Evolutionary conservation across 2,888 invertebrate genomes (phyloP), one percentile per base, ranked within the genome.

Genomic region (Nemurella pictetii): DNA sequence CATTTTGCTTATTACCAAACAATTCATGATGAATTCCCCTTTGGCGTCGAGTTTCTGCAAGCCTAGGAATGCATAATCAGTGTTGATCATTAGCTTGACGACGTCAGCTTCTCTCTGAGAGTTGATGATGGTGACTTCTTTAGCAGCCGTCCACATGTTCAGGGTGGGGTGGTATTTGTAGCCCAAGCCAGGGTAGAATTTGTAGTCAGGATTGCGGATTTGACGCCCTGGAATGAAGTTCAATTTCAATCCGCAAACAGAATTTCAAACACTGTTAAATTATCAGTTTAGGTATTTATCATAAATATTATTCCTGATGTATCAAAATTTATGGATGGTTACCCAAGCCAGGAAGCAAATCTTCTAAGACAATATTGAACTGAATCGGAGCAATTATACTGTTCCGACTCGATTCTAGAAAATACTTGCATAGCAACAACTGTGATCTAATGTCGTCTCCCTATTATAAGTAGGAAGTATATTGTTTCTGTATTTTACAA

Each of bases 61-160:
- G 55, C 55, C 55, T 12, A 55, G 5, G 20, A 15, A 55, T 12
- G 55, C 55, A 12, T 20, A 55, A 55, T 55, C 55, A 20, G 55
- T 20, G 15, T 7, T 55, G 32, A 32, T 80, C 30, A 83, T 74
- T 26, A 12, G 25, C 12, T 12, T 9, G 26, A 85, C 28, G 20
- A 26, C 85, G 30, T 36, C 78, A 5, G 85, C 84, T 36, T 85
- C 86, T 27, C 85, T 36, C 15, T 85, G 84, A n/a, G 86, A 86
- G 74, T 85, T 85, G 36, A 87, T 84, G 82, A 87, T 84, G 9
- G 86, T 86, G 36, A 15, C 25, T 29, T 4, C 28, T 25, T 80
- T 80, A 7, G 80, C 80, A 26, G n/a, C 26, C 25, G 32, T 20
- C 80, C 80, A 80, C 7, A n/a, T 80, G 26, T 25, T 26, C 28